These are phyloP conservation scores for Perca fluviatilis DNA, from an alignment of 2,113 vertebrate genomes.

Conservation along the genomic window DNA sequence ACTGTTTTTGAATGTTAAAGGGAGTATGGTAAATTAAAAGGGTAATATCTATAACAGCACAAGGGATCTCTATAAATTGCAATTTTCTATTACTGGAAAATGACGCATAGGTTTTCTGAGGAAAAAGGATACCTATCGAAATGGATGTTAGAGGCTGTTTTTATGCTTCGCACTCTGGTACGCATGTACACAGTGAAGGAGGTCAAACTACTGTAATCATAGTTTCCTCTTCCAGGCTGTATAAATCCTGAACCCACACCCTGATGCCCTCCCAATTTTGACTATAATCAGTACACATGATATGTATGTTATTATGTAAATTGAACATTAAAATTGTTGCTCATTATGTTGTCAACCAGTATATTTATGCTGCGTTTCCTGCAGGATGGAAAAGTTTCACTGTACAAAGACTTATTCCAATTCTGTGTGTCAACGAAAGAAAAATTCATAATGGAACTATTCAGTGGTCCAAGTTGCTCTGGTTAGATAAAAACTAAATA, in stretches of 20 bases:
- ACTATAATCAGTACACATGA: neutral
- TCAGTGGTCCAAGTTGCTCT: neutral
- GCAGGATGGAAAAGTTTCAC: neutral
- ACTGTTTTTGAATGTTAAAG: neutral
- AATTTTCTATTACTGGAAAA: neutral
- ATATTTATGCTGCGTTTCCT: neutral
- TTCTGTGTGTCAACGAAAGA: neutral
- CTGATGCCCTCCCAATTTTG: neutral
- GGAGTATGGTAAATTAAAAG: neutral
- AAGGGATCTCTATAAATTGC: neutral
- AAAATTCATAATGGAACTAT: neutral
- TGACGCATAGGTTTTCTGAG: neutral
- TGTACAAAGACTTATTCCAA: neutral
- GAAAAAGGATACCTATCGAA: neutral
- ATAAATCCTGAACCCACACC: neutral
- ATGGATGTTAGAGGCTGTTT: neutral
- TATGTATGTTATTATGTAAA: neutral
- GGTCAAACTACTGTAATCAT: slow-evolving; percentile 21
- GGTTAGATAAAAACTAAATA: neutral
- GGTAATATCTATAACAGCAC: neutral
- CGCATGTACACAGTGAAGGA: neutral
- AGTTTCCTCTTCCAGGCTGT: slow-evolving; percentile 15
- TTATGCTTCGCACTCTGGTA: neutral
- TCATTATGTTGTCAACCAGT: neutral
- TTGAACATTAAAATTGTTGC: neutral